phyloP scores from a whole-genome alignment of 1,140 invertebrate genomes.

The Eulimnadia texana region DNA sequence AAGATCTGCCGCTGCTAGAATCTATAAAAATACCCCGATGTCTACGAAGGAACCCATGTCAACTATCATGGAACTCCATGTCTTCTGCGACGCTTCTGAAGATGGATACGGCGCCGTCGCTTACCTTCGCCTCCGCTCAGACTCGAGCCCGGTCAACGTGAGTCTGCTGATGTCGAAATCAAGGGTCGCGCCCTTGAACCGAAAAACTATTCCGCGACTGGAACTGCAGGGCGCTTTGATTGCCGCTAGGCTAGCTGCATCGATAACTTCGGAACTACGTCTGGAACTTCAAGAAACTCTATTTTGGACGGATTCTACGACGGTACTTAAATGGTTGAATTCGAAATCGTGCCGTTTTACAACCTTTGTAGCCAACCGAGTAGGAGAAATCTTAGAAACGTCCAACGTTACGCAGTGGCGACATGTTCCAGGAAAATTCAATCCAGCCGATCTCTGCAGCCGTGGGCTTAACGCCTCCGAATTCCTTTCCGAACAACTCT shows the following conservation, averaged over 20 bases:
- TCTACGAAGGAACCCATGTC: not conserved
- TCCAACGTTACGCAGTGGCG: not conserved
- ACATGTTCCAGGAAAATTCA: not conserved
- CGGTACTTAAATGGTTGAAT: not conserved
- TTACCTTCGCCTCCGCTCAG: too few relatives aligned
- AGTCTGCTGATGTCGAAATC: too few relatives aligned
- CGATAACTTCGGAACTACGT: not conserved
- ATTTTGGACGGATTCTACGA: not conserved
- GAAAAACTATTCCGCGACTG: not conserved
- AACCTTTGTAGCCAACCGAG: not conserved
- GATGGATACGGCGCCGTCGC: slow-evolving; percentile 10
- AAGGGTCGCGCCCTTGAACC: not conserved
- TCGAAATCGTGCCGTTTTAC: not conserved
- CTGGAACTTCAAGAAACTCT: not conserved
- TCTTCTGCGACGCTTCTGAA: slow-evolving; percentile 10
- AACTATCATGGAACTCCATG: not conserved
- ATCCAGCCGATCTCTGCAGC: not conserved
- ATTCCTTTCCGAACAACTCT: not conserved
- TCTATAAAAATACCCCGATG: slow-evolving; percentile 13
- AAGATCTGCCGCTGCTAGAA: not conserved
- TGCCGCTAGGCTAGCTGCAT: not conserved
- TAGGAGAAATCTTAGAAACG: not conserved
- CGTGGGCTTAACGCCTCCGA: not conserved
- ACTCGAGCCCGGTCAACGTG: too few relatives aligned
- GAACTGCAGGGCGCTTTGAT: not conserved